phyloP scores from a whole-genome alignment of 2,113 vertebrate species.

The Pygoscelis adeliae region DNA sequence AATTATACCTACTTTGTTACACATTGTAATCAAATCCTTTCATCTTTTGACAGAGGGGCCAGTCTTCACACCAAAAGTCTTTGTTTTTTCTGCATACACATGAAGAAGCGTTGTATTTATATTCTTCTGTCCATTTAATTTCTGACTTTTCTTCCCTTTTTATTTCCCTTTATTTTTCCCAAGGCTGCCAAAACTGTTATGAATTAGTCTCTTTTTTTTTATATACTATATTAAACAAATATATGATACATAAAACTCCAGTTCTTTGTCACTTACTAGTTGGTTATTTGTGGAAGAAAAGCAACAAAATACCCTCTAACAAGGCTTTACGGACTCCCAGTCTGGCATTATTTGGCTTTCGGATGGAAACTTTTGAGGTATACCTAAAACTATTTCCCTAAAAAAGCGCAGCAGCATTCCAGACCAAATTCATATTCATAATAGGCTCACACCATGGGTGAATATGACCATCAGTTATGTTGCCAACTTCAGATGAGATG shows the following conservation, averaged over 20 bases:
- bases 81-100: not conserved
- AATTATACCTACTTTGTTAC: not conserved
- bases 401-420: not conserved
- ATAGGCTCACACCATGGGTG: not conserved
- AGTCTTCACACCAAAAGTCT: not conserved
- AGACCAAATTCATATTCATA: not conserved
- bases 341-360: not conserved
- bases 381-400: not conserved
- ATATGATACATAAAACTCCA: not conserved
- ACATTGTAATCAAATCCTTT: not conserved
- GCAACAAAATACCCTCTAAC: not conserved
- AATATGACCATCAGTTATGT: not conserved
- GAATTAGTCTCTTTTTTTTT: not conserved
- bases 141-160: not conserved
- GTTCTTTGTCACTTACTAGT: not conserved
- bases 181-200: not conserved
- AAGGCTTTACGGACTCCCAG: not conserved
- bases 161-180: not conserved
- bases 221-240: not conserved
- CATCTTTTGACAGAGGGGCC: not conserved
- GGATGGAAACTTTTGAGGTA: not conserved
- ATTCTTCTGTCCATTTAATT: not conserved
- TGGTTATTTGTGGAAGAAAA: not conserved
- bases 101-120: not conserved
- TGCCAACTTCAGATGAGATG: not conserved